A percentile compares a stretch with the other conserved stretches of the same genome.
These are phyloP conservation scores for Amphiprion clarkii DNA, from an alignment of 2,797 vertebrate species.

Conservation along the genomic window DNA sequence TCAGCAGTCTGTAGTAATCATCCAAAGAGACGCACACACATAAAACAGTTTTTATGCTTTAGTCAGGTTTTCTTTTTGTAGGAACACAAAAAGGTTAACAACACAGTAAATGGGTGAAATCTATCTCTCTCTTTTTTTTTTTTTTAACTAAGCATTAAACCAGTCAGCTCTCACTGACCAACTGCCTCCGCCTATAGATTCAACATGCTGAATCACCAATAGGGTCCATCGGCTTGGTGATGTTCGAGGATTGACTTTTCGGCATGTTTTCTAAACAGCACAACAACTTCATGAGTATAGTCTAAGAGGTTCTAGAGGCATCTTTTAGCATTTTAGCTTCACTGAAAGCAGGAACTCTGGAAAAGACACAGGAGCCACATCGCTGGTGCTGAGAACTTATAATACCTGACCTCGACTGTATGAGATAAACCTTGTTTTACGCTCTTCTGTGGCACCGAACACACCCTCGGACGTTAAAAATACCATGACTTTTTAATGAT, in stretches of 20 bases:
- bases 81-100: neutral
- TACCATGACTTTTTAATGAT: neutral
- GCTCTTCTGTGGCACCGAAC: neutral
- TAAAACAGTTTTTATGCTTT: neutral
- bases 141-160: too few relatives aligned
- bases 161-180: slow-evolving; percentile 14
- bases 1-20: neutral
- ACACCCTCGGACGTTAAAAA: too few relatives aligned
- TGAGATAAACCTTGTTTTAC: slow-evolving; percentile 1
- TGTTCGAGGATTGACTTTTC: neutral
- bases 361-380: too few relatives aligned
- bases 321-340: too few relatives aligned
- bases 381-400: neutral
- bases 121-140: too few relatives aligned
- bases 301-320: too few relatives aligned
- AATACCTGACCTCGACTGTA: neutral
- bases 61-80: neutral
- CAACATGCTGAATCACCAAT: slow-evolving; percentile 44
- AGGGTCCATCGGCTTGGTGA: neutral
- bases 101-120: slow-evolving; percentile 24
- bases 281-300: neutral
- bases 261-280: neutral
- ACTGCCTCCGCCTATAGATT: slow-evolving; percentile 22
- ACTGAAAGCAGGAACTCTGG: too few relatives aligned
- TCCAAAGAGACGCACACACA: neutral